Evolutionary conservation across 2,797 vertebrate species (phyloP), one percentile per base, ranked within the genome.

Genomic region (Alauda arvensis): DNA sequence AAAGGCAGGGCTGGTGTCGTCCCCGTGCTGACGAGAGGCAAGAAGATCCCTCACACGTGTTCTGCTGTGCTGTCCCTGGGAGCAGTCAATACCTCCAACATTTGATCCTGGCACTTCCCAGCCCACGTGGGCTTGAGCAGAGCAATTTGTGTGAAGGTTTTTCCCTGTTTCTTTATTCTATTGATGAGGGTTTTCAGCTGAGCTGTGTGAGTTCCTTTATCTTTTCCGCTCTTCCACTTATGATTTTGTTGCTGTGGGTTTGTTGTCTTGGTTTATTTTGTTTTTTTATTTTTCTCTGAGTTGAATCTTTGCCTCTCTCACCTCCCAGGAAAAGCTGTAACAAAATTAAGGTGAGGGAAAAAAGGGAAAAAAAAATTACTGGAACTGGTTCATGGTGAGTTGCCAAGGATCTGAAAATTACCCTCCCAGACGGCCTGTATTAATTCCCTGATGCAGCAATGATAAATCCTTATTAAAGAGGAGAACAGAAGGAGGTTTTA

Each of bases 391-490:
- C 71, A 83, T 43, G 13, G 45, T 66, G 61, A 83, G 43, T 67
- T 90, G 77, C 83, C 18, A 39, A 77, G 77, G 57, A 75, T 68
- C 77, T 63, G 84, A 53, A 94, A 91, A 93, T 90, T 88, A 63
- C 86, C 81, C 62, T 91, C 92, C 75, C 92, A 93, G 90, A 90
- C 53, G 1, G 67, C n/a, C 80, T 51, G 57, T 59, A 69, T 83
- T 70, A 90, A 91, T 81, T 74, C 91, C 60, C 87, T 31, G 82
- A 70, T 92, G 90, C 84, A 49, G 84, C 84, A 69, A 59, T 78
- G 79, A 90, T 93, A 91, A 94, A 93, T 89, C 88, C 88, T 85
- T 83, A 87, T 81, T 85, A 59, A 78, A 90, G 85, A 57, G 77
- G 77, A 85, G 87, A 91, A 81, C 84, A 88, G 24, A 81, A 79